Percentiles rank a stretch among this genome's conserved stretches.
phyloP scores from a whole-genome alignment of 2,888 invertebrate species.

The Tenthredo distinguenda region DNA sequence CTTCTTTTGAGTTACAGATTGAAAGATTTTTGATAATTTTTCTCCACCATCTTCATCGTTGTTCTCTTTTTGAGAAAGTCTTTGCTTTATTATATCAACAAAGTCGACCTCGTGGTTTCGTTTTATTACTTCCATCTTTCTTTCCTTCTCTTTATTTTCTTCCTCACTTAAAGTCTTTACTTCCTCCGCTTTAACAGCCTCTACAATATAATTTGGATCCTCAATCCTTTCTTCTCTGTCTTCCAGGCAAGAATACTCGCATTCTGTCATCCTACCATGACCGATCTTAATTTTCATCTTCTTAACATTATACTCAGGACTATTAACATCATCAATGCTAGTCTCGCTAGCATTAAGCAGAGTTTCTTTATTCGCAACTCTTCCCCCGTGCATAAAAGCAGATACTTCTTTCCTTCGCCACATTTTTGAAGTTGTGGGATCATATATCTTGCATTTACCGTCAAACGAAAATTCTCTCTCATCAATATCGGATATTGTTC shows the following conservation, averaged over 20 bases:
- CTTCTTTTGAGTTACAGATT: not conserved
- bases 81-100: constrained; percentile 66
- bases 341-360: constrained; percentile 68
- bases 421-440: constrained; percentile 73
- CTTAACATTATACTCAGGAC: constrained; percentile 68
- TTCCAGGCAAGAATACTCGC: not conserved
- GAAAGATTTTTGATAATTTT: not conserved
- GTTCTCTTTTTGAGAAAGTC: constrained; percentile 60
- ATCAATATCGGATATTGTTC: constrained; percentile 67
- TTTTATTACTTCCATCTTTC: not conserved
- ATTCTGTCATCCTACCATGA: not conserved
- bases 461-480: constrained; percentile 70
- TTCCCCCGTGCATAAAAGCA: constrained; percentile 70
- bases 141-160: not conserved
- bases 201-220: not conserved
- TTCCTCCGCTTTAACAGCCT: constrained; percentile 2
- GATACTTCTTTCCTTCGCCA: constrained; percentile 72
- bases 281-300: constrained; percentile 29
- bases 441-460: constrained; percentile 68
- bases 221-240: not conserved
- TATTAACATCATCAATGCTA: constrained; percentile 62
- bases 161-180: not conserved
- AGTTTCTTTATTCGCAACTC: constrained; percentile 71
- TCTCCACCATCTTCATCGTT: constrained; percentile 42
- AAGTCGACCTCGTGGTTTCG: constrained; percentile 52